phyloP scores from a whole-genome alignment of 2,888 invertebrate genomes.

The Stenoptilia bipunctidactyla region DNA sequence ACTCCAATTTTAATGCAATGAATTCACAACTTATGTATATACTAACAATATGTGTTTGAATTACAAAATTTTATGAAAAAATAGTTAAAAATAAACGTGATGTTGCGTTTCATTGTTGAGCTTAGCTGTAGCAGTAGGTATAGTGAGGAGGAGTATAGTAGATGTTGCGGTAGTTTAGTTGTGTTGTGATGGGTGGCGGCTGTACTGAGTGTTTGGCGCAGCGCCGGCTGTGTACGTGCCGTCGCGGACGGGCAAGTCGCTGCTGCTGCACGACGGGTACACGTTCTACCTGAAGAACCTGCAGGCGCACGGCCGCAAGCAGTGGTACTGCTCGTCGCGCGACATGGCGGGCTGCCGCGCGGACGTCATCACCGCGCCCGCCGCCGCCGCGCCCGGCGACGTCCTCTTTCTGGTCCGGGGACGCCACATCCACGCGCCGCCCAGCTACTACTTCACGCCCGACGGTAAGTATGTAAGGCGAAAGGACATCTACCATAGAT shows the following conservation, averaged over 20 bases:
- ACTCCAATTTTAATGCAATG: no score
- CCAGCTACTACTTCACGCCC: conserved; percentile 58
- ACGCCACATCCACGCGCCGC: conserved; percentile 56
- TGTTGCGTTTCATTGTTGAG: no score
- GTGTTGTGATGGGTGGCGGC: conserved; percentile 13
- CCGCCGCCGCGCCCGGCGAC: conserved; percentile 37
- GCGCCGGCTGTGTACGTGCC: conserved; percentile 64
- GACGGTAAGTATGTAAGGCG: conserved; percentile 62
- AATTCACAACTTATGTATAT: no score
- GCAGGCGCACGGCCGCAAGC: conserved; percentile 59
- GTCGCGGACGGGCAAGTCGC: conserved; percentile 60
- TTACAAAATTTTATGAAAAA: no score
- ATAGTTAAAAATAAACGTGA: no score
- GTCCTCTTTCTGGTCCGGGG: conserved; percentile 58
- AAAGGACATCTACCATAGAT: conserved; percentile 58
- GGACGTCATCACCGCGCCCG: conserved; percentile 60
- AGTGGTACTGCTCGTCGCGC: conserved; percentile 63
- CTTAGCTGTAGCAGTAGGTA: no score
- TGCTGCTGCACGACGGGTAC: conserved; percentile 58
- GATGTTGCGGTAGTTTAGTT: no score
- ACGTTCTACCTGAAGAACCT: conserved; percentile 64
- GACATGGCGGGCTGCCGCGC: conserved; percentile 65
- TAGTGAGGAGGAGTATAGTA: no score
- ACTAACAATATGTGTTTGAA: no score
- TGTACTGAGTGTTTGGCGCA: conserved; percentile 34